Evolutionary conservation across 1,140 invertebrate genomes (phyloP), one percentile per base, ranked within the genome.

Genomic region (Atta colombica): DNA sequence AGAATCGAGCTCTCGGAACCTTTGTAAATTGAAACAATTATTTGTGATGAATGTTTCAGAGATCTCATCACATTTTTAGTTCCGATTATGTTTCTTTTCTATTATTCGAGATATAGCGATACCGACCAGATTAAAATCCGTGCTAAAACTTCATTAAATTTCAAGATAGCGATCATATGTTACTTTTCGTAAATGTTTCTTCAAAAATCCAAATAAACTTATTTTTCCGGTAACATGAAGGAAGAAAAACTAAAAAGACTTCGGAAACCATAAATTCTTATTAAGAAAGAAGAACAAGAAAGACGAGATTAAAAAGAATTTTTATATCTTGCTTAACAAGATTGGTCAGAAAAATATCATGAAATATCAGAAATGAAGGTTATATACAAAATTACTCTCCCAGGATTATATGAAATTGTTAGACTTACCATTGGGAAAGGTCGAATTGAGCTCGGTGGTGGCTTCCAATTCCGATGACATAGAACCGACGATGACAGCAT

Each of bases 381-480:
- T 49, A 31, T 45, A 45, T 45, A 45, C 39, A 10, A 45, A 2
- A 45, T 45, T 45, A 16, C 8, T 39, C 12, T 6, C 6, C 6
- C n/a, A 8, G 45, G 35, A 21, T 25, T 77, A 63, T 77, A 58
- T 53, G 3, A 75, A 65, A n/a, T 66, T 85, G 72, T 74, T 69
- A 75, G 71, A 87, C 91, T 92, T 81, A 93, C 92, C 93, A 51
- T 91, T 86, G 14, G 93, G 92, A 89, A 94, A 93, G 51, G 94
- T 94, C 45, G 93, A 93, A 93, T 94, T 94, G 85, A 93, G 91
- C 91, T 94, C 92, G 16, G 84, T 77, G 60, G 91, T 91, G 39
- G 90, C 87, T 80, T 92, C 91, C 88, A 93, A 87, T 89, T 94
- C 91, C 69, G 93, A 90, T 66, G 94, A 90, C 71, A 93, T 91